These are phyloP conservation scores for Mormyrops attenuatus DNA, from an alignment of 2,797 vertebrate genomes.

Conservation along the genomic window DNA sequence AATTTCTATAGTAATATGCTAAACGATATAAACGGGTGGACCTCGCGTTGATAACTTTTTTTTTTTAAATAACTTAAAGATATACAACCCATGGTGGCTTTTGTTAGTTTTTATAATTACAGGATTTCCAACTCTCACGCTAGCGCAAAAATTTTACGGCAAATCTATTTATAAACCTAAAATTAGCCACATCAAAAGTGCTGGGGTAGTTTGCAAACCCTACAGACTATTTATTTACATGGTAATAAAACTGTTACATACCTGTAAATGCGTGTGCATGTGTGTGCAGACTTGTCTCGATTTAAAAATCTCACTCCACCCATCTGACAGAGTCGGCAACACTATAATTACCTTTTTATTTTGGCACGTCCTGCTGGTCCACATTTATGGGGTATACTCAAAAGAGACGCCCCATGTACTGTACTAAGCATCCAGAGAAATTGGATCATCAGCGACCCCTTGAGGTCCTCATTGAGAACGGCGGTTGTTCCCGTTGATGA, in stretches of 20 bases:
- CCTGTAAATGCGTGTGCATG: not conserved
- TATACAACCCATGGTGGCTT: not conserved
- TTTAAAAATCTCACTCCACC: not conserved
- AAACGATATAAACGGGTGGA: not conserved
- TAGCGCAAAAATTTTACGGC: not conserved
- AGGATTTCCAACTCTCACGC: not conserved
- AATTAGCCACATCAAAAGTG: not conserved
- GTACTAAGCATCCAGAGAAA: not conserved
- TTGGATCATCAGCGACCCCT: not conserved
- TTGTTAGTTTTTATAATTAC: not conserved
- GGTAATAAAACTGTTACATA: not conserved
- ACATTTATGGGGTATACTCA: not conserved
- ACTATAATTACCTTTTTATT: not conserved
- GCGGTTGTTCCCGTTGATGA: not conserved
- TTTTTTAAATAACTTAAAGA: not conserved
- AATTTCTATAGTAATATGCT: not conserved
- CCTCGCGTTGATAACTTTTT: not conserved
- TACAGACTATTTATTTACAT: not conserved
- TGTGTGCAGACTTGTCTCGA: not conserved
- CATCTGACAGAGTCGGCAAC: not conserved
- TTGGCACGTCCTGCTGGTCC: not conserved
- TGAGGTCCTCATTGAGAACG: not conserved
- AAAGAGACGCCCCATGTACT: not conserved
- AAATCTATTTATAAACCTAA: not conserved
- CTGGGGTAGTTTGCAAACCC: not conserved